phyloP scores from a whole-genome alignment of 2,888 invertebrate genomes.

The Gnatocerus cornutus region DNA sequence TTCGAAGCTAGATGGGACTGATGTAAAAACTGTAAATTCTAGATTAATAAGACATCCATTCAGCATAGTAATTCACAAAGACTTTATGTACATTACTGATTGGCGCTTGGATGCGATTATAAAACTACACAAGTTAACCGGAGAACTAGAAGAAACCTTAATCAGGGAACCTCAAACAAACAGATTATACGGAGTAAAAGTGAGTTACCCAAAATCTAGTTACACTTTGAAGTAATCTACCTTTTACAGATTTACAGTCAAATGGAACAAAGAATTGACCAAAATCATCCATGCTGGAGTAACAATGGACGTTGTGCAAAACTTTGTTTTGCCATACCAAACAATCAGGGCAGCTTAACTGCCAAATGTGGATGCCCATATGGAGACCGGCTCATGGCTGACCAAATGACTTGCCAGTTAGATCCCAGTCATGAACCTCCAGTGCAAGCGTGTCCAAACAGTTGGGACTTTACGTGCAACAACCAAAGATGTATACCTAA shows the following conservation, averaged over 20 bases:
- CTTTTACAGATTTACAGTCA: slow-evolving; percentile 78
- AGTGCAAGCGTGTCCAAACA: slow-evolving; percentile 90
- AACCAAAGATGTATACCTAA: slow-evolving; percentile 94
- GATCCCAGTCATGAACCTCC: slow-evolving; percentile 92
- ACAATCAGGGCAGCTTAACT: slow-evolving; percentile 73
- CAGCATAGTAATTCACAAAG: slow-evolving; percentile 91
- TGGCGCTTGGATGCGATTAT: slow-evolving; percentile 97
- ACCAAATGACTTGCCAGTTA: slow-evolving; percentile 81
- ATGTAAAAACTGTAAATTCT: slow-evolving; percentile 92
- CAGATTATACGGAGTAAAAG: slow-evolving; percentile 92
- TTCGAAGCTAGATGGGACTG: slow-evolving; percentile 91
- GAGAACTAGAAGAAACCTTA: slow-evolving; percentile 89
- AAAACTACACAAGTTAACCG: slow-evolving; percentile 89
- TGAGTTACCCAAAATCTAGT: slow-evolving; percentile 46
- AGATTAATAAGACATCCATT: slow-evolving; percentile 91
- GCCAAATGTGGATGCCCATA: slow-evolving; percentile 93
- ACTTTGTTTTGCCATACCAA: slow-evolving; percentile 93
- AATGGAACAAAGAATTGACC: slow-evolving; percentile 80
- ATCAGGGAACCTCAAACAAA: slow-evolving; percentile 93
- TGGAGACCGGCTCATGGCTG: slow-evolving; percentile 85
- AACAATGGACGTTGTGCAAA: slow-evolving; percentile 95
- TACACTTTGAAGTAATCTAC: not conserved
- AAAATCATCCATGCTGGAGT: slow-evolving; percentile 85
- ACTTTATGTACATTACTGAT: slow-evolving; percentile 97
- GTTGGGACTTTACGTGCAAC: slow-evolving; percentile 95